phyloP scores from a whole-genome alignment of 1,140 invertebrate genomes.

The Onthophagus taurus region DNA sequence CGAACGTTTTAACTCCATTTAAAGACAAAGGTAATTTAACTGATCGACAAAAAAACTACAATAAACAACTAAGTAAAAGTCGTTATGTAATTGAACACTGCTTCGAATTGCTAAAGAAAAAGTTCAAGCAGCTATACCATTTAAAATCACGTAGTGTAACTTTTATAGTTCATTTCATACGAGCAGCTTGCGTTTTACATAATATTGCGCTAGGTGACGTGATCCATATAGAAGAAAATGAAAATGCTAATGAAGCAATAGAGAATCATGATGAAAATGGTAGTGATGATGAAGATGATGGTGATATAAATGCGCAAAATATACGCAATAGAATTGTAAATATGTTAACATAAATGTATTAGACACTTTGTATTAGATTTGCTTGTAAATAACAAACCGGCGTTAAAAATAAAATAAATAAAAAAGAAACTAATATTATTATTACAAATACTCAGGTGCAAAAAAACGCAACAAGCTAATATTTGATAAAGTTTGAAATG shows the following conservation, averaged over 20 bases:
- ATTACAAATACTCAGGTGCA: no score
- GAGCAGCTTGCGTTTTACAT: slow-evolving; percentile 19
- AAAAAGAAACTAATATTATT: no score
- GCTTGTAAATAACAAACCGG: no score
- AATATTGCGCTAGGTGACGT: slow-evolving; percentile 9
- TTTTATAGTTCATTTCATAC: slow-evolving; percentile 13
- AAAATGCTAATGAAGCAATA: neutral
- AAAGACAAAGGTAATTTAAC: slow-evolving; percentile 10
- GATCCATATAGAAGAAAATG: neutral
- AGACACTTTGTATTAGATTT: no score
- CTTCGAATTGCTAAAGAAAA: slow-evolving; percentile 15
- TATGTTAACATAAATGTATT: slow-evolving; percentile 1
- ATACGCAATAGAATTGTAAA: neutral
- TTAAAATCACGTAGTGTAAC: slow-evolving; percentile 15
- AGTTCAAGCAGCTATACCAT: slow-evolving; percentile 15
- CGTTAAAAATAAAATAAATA: no score
- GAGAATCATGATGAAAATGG: neutral
- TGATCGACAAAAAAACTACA: slow-evolving; percentile 10
- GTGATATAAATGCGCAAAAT: neutral
- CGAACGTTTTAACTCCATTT: slow-evolving; percentile 8
- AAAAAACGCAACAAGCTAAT: no score
- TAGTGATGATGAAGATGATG: neutral
- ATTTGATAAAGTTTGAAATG: no score
- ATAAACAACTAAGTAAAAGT: slow-evolving; percentile 13
- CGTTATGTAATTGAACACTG: slow-evolving; percentile 17